Evolutionary conservation across 2,888 invertebrate genomes (phyloP), one percentile per base, ranked within the genome.

Genomic region (Endomychus coccineus): DNA sequence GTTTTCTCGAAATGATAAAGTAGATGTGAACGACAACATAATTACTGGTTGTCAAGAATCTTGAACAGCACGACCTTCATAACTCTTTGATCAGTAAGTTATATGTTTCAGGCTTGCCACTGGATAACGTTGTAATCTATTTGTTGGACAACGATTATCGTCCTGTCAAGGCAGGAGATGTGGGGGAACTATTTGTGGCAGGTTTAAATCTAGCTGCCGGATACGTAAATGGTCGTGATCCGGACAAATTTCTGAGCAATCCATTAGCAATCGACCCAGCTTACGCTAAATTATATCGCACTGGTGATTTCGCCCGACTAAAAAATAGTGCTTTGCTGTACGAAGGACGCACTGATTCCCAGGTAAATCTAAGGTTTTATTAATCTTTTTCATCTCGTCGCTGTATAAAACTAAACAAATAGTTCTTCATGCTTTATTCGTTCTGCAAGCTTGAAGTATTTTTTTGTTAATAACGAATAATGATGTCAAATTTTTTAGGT

Each of bases 271-370:
- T 71, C 16, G 77, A 79, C 57, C 73, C 74, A 50, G 71, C 77
- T 44, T 84, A 77, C 53, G 71, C 77, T 0, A 77, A 77, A 14
- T 68, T 90, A 0, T 91, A 85, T 64, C 78, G 82, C 35, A 90
- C 90, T 1, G 91, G 91, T 0, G 91, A 91, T 61, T 89, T 78
- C 51, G 91, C 84, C 0, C 73, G 77, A 9, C 67, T 87, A 0
- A 69, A 77, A 32, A 79, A 83, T 47, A 73, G 74, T 4, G 49
- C 72, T 4, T 64, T 90, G 14, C 64, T 79, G 37, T 89, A 78
- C 55, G 85, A 89, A 49, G 91, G 91, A 0, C 74, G 91, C 16
- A 83, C 82, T 0, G 89, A 90, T 64, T 83, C 87, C 0, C 90
- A 90, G 61, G 74, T 83, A 32, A 42, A 15, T 12, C 7, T n/a